Conservation (phyloP, 2,888 invertebrate genomes). For the Pachydiplax longipennis region DNA sequence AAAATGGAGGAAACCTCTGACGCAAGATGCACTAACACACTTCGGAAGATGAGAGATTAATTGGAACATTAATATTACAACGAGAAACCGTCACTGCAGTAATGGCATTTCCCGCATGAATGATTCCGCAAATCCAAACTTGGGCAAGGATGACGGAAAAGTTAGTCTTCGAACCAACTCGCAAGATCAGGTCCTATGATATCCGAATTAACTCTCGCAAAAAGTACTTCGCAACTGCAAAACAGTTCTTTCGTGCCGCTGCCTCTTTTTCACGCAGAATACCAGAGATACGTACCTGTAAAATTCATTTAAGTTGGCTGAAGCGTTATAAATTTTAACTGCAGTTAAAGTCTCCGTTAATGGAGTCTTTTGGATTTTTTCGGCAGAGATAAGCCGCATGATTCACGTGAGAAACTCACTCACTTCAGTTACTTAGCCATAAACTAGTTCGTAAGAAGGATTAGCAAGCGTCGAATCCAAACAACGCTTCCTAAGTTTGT, state of each 20-base stretch:
- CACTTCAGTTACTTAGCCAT: background rate
- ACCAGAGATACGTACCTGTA: background rate
- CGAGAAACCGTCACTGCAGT: background rate
- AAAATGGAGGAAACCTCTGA: too few relatives aligned
- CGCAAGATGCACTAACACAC: too few relatives aligned
- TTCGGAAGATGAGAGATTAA: too few relatives aligned
- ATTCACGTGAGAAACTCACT: background rate
- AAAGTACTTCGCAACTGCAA: background rate
- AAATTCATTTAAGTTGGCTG: background rate
- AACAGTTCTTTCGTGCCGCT: background rate
- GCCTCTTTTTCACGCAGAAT: too few relatives aligned
- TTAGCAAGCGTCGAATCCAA: background rate
- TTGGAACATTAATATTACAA: too few relatives aligned
- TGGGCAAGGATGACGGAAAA: background rate
- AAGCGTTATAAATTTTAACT: background rate
- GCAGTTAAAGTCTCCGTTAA: background rate
- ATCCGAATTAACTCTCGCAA: background rate
- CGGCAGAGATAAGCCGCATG: background rate
- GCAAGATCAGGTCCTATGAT: background rate
- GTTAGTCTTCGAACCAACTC: background rate
- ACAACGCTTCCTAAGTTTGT: background rate
- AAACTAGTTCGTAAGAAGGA: background rate
- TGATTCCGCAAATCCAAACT: background rate
- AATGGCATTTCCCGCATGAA: background rate
- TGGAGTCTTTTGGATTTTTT: background rate